A percentile compares a stretch with the other conserved stretches of the same genome.
phyloP scores from a whole-genome alignment of 1,140 invertebrate species.

The Philotrypesis tridentata region DNA sequence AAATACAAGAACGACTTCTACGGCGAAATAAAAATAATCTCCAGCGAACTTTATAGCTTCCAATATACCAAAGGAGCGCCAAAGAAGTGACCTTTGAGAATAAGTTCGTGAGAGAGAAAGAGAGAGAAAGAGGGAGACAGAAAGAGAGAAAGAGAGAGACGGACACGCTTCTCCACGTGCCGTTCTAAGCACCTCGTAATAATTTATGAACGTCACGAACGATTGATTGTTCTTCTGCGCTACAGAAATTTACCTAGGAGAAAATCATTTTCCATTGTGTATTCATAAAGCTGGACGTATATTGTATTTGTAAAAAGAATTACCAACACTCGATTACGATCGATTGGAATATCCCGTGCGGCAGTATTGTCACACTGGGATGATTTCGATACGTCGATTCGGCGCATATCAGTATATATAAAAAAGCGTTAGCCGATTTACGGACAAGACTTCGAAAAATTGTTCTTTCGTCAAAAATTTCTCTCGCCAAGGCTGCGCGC shows the following conservation, averaged over 20 bases:
- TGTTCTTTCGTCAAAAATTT: neutral
- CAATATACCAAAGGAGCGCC: neutral
- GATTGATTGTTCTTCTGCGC: constrained; percentile 31
- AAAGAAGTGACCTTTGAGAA: constrained; percentile 26
- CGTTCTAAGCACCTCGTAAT: constrained; percentile 36
- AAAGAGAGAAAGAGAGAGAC: constrained; percentile 24
- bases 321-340: too few species aligned
- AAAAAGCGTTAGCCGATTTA: too few species aligned
- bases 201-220: constrained; percentile 44
- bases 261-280: neutral
- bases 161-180: constrained; percentile 22
- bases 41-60: too few species aligned
- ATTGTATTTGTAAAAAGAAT: neutral
- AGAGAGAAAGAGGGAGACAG: constrained; percentile 17
- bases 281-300: neutral
- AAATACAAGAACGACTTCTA: too few species aligned
- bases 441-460: too few species aligned
- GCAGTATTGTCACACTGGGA: too few species aligned
- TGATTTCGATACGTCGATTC: too few species aligned
- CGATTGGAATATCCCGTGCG: too few species aligned
- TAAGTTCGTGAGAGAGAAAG: neutral
- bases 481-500: neutral
- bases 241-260: neutral
- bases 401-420: too few species aligned
- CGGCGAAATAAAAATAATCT: too few species aligned